Base-by-base conservation (phyloP, 2,888 invertebrate genomes). In the Linnaemya tessellans region DNA sequence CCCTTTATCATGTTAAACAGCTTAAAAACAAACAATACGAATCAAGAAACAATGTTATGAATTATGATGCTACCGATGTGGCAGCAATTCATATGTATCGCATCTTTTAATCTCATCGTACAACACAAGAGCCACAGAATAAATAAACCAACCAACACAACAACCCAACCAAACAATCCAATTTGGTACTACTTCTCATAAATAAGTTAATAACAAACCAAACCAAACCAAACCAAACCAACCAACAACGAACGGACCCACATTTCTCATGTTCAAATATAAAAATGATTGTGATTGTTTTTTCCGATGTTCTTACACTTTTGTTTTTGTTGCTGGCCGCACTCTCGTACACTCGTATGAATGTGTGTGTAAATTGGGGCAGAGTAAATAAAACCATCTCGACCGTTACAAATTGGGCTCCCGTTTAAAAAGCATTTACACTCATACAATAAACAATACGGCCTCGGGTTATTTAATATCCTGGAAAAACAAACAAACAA, bases 381-480 rank as follows among this genome's bases (percentile, higher is more conserved):
- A 71, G 82, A 79, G 79, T 82, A 85, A 85, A 80, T 75, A 80
- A 82, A 86, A 85, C 87, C 90, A 91, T 90, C 89, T 90, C 91
- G 91, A 91, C 91, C 91, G 90, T 91, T 90, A 90, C 91, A 90
- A 91, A 91, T 91, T 90, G 89, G 87, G 88, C 88, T 88, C 90
- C 90, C 91, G 90, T 89, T 91, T 91, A 89, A 90, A 89, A 84
- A 87, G 81, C 86, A 86, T 87, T 88, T 88, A 88, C 88, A 84
- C 87, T 84, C 75, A 64, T 60, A 80, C 86, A 78, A 78, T 79
- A 79, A 84, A 77, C 84, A 86, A 86, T 87, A 80, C 82, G 85
- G 87, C 88, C 86, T 87, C 75, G 85, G 82, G 85, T 85, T 85
- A 87, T 86, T 87, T 81, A 87, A 87, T 90, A 90, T 89, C 89